A percentile compares a stretch with the other conserved stretches of the same genome.
Evolutionary conservation across 2,113 vertebrate genomes (phyloP).

Genomic region (Pseudorectes ferrugineus): DNA sequence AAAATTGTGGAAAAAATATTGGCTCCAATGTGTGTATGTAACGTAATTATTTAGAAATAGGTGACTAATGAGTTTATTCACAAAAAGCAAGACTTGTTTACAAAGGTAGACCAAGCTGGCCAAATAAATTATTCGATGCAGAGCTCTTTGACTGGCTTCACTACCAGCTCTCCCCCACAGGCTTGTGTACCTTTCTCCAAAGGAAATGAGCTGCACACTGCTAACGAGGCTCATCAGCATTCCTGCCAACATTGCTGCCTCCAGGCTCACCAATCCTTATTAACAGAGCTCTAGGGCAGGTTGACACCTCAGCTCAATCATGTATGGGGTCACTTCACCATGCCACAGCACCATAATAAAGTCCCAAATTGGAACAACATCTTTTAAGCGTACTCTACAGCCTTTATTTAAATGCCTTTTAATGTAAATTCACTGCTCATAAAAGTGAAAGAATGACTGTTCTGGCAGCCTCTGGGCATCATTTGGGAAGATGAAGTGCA

Average conservation of each 20-base stretch:
- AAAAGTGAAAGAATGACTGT: constrained; percentile 47
- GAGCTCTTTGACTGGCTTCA: background rate
- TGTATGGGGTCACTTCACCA: constrained; percentile 7
- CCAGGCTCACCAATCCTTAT: constrained; percentile 32
- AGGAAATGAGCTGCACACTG: background rate
- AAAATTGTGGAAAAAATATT: background rate
- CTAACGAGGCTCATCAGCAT: constrained; percentile 44
- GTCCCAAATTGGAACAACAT: constrained; percentile 21
- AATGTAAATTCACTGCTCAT: constrained; percentile 46
- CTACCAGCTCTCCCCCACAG: background rate
- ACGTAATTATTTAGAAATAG: background rate
- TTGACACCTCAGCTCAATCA: constrained; percentile 18
- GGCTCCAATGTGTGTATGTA: background rate
- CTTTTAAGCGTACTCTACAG: background rate
- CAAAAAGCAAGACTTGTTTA: background rate
- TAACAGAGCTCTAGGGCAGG: constrained; percentile 6
- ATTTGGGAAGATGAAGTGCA: constrained; percentile 39
- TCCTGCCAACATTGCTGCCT: background rate
- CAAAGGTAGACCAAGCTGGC: background rate
- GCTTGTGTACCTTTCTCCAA: background rate
- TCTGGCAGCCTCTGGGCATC: constrained; percentile 38
- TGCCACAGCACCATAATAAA: constrained; percentile 14
- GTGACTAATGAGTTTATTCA: background rate
- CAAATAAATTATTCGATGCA: background rate
- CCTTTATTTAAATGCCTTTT: constrained; percentile 50